Percentiles rank a stretch among this genome's conserved stretches.
Evolutionary conservation across 2,113 vertebrate genomes (phyloP).

Genomic region (Turdus rufiventris): DNA sequence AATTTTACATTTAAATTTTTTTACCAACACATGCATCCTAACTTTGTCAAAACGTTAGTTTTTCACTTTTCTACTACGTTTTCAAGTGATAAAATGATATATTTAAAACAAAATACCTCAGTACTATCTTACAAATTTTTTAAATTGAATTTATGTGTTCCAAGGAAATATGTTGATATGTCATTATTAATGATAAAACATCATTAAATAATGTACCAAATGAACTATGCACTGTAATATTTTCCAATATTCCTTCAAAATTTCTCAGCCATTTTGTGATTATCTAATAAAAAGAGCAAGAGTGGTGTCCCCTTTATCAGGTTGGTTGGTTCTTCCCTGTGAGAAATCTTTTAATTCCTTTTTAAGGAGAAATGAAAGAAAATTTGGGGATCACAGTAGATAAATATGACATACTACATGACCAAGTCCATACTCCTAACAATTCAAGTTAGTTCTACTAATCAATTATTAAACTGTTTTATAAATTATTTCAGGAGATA

Average conservation of each 20-base stretch:
- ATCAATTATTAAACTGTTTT: slow-evolving; percentile 22
- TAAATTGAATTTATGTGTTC: neutral
- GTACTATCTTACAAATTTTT: neutral
- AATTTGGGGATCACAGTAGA: neutral
- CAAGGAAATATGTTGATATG: neutral
- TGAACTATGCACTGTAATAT: neutral
- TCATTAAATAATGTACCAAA: neutral
- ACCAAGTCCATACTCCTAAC: neutral
- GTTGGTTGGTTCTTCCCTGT: neutral
- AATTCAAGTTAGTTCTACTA: neutral
- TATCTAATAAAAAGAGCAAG: neutral
- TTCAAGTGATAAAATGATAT: neutral
- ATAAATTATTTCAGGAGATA: neutral
- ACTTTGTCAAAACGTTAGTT: neutral
- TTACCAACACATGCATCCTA: neutral
- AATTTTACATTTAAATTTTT: neutral
- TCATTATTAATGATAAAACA: neutral
- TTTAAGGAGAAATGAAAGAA: neutral
- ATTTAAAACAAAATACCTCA: neutral
- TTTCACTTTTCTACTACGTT: neutral
- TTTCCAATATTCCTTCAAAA: neutral
- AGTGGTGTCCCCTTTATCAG: neutral
- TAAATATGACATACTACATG: neutral
- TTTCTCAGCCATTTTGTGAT: neutral
- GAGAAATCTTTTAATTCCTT: neutral